These are phyloP conservation scores for Charaxes varanes DNA, from an alignment of 1,140 invertebrate species.

Conservation along the genomic window DNA sequence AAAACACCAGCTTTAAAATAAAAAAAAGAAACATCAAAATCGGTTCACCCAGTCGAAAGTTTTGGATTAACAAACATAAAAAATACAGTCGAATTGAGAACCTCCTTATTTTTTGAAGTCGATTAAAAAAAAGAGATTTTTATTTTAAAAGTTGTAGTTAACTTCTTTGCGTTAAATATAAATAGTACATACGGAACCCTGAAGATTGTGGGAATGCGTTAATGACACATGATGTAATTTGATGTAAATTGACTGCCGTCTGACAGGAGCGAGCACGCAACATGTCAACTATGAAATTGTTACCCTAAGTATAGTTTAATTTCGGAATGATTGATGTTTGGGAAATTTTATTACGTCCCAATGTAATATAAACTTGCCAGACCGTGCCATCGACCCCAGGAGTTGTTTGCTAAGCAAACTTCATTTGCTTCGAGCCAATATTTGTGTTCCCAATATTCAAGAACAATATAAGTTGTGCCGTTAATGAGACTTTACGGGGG, in stretches of 20 bases:
- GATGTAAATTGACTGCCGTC: slow-evolving; percentile 65
- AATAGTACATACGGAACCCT: too few species aligned
- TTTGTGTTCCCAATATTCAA: background rate
- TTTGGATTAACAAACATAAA: too few species aligned
- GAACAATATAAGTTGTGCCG: too few species aligned
- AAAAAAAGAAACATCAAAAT: too few species aligned
- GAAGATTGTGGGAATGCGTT: slow-evolving; percentile 44
- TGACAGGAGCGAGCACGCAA: slow-evolving; percentile 54
- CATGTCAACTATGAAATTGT: slow-evolving; percentile 71
- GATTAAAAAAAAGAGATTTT: too few species aligned
- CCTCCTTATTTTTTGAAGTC: too few species aligned
- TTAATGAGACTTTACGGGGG: too few species aligned
- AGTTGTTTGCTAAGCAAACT: background rate
- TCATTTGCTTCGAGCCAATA: background rate
- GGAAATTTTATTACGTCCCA: slow-evolving; percentile 30
- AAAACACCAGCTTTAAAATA: too few species aligned
- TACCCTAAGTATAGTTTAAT: slow-evolving; percentile 60
- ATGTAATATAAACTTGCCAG: background rate
- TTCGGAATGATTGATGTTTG: slow-evolving; percentile 57
- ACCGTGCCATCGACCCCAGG: too few species aligned
- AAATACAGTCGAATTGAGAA: too few species aligned
- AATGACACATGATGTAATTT: slow-evolving; percentile 67
- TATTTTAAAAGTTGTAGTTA: too few species aligned
- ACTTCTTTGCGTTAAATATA: slow-evolving; percentile 23
- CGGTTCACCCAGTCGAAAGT: too few species aligned